Conservation (phyloP, 2,113 vertebrate species). For the Zapus hudsonius region DNA sequence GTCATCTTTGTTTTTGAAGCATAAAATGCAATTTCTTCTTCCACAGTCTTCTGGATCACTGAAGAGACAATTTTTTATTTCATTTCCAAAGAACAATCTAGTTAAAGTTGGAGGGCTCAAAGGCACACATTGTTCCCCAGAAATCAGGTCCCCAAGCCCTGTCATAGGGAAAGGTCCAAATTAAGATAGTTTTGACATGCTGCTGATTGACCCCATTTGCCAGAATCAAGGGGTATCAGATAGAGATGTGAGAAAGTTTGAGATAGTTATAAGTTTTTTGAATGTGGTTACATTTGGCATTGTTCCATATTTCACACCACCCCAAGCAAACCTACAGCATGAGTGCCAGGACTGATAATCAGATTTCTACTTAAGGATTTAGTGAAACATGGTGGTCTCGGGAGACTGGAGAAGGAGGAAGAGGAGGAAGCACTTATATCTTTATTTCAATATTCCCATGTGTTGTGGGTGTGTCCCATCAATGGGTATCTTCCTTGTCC, state of each 20-base stretch:
- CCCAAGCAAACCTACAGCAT: not conserved
- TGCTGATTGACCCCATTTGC: not conserved
- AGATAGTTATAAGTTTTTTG: not conserved
- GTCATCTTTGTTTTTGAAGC: constrained; percentile 52
- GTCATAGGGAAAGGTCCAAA: not conserved
- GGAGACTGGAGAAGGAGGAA: not conserved
- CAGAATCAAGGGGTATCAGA: not conserved
- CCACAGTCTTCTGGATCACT: constrained; percentile 6
- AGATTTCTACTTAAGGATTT: not conserved
- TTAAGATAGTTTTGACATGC: not conserved
- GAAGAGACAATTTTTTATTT: constrained; percentile 20
- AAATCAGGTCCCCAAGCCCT: not conserved
- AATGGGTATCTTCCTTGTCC: not conserved
- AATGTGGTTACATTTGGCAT: not conserved
- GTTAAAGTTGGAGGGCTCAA: not conserved
- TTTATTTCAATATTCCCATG: not conserved
- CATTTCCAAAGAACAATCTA: constrained; percentile 48
- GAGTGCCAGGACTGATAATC: not conserved
- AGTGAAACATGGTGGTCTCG: not conserved
- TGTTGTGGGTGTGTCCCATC: not conserved
- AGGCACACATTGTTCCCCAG: not conserved
- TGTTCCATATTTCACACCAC: too few species aligned
- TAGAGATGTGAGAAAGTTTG: not conserved
- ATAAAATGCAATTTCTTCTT: constrained; percentile 62
- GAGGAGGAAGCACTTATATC: not conserved